phyloP scores from a whole-genome alignment of 2,888 invertebrate species.

The Drosophila neutralis region DNA sequence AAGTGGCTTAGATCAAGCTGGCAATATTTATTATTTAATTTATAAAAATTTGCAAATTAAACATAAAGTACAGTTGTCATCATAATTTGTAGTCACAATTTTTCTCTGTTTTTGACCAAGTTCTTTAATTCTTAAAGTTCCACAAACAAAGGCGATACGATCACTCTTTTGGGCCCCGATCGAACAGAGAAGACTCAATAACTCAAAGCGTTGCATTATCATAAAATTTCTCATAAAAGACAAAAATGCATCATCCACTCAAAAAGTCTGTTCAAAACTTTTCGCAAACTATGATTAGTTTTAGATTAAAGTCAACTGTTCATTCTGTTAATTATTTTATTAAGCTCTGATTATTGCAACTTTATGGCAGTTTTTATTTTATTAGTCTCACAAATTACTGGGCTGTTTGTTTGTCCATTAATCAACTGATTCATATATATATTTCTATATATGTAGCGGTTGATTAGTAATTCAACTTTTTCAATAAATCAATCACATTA shows the following conservation, averaged over 20 bases:
- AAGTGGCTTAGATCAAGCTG: slow-evolving; percentile 21
- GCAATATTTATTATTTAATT: too few species aligned
- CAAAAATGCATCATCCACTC: background rate
- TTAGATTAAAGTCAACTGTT: background rate
- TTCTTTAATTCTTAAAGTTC: background rate
- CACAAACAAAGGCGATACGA: background rate
- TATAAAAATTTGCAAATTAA: too few species aligned
- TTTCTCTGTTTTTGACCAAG: background rate
- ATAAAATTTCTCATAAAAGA: background rate
- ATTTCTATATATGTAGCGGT: background rate
- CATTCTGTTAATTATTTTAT: background rate
- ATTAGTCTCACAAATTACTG: background rate
- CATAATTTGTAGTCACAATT: background rate
- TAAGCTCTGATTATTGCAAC: background rate
- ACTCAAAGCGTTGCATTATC: background rate
- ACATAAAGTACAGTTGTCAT: background rate
- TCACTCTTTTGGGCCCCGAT: background rate
- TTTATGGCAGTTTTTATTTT: background rate
- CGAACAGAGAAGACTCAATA: background rate
- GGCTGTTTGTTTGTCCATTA: background rate
- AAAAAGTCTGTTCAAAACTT: background rate
- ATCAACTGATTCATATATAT: background rate
- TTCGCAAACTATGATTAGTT: background rate
- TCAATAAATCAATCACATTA: background rate
- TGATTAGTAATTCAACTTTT: background rate